These are phyloP conservation scores for Petrocephalus microphthalmus DNA, from an alignment of 2,113 vertebrate genomes.

Conservation along the genomic window DNA sequence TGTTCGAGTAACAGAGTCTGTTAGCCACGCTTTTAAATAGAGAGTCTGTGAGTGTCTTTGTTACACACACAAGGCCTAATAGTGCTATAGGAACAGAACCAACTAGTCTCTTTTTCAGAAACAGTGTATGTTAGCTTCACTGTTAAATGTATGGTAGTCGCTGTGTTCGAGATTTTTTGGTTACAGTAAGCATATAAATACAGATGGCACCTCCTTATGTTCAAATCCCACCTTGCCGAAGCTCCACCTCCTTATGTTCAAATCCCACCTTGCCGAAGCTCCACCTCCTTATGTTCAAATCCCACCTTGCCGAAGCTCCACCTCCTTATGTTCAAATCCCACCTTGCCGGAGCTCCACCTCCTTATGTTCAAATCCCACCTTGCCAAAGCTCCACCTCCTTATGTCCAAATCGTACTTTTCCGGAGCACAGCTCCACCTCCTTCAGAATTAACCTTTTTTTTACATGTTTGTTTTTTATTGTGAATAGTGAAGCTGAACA, in stretches of 20 bases:
- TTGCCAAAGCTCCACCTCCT: no score
- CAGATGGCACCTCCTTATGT: background rate
- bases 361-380: no score
- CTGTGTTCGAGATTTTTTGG: background rate
- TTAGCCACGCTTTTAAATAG: no score
- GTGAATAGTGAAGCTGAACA: no score
- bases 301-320: background rate
- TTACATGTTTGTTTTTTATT: no score
- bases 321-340: background rate
- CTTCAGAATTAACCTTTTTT: background rate
- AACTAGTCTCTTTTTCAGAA: background rate
- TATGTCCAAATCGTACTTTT: background rate
- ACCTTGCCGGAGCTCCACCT: background rate
- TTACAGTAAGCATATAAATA: background rate
- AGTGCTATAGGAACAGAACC: background rate
- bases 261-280: background rate
- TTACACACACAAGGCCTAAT: background rate
- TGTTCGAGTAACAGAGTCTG: background rate
- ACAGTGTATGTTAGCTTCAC: background rate
- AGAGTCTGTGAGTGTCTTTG: no score
- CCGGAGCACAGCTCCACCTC: no score
- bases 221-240: background rate
- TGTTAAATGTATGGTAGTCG: background rate
- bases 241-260: background rate
- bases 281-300: background rate